phyloP scores from a whole-genome alignment of 2,113 vertebrate species.

The Glareola pratincola region DNA sequence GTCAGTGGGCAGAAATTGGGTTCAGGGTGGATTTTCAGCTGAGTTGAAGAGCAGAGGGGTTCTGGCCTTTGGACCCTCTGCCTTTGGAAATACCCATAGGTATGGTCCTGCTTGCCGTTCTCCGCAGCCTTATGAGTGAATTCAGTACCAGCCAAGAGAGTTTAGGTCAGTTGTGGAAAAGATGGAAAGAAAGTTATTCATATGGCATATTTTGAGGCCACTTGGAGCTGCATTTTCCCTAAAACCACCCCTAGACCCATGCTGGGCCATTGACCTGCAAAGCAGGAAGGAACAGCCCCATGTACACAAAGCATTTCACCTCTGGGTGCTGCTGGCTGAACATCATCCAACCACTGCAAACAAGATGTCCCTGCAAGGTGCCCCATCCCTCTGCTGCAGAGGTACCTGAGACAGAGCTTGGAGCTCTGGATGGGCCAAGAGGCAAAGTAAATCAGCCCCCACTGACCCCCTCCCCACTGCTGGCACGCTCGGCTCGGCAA shows the following conservation, averaged over 20 bases:
- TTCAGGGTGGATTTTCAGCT: not conserved
- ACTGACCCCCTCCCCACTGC: not conserved
- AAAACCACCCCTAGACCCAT: not conserved
- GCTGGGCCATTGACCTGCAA: not conserved
- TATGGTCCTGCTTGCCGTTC: not conserved
- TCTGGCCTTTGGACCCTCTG: not conserved
- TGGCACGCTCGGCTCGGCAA: not conserved
- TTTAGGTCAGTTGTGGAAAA: not conserved
- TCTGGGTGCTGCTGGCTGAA: not conserved
- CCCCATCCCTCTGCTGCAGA: not conserved
- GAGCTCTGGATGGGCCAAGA: not conserved
- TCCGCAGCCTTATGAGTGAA: not conserved
- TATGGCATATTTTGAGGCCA: not conserved
- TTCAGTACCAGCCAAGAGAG: not conserved
- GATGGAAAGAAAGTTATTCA: not conserved
- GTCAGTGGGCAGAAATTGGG: not conserved
- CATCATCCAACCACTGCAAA: not conserved
- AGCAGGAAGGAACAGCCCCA: not conserved
- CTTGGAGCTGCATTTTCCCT: not conserved
- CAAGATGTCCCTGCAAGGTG: no score
- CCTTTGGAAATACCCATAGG: not conserved
- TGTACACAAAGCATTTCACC: not conserved
- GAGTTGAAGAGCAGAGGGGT: not conserved
- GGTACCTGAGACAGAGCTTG: not conserved
- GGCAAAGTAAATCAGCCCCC: not conserved